phyloP scores from a whole-genome alignment of 2,113 vertebrate genomes.

The Dunckerocampus dactyliophorus region DNA sequence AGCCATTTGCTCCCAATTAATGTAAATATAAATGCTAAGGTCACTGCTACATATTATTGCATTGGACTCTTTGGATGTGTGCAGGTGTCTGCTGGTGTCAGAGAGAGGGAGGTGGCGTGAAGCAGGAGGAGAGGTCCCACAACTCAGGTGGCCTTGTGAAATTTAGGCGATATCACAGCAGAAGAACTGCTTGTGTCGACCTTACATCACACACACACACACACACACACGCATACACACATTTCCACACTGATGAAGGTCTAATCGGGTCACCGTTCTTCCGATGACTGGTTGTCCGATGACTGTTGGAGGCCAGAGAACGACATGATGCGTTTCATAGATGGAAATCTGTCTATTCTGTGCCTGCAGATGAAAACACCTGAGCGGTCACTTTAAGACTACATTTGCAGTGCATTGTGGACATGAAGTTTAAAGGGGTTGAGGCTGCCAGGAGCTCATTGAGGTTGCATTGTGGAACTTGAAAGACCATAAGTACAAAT shows the following conservation, averaged over 20 bases:
- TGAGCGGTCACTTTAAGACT: not conserved
- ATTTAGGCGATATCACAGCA: constrained; percentile 56
- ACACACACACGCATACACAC: constrained; percentile 11
- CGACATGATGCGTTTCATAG: not conserved
- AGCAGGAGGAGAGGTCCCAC: not conserved
- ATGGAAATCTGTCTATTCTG: not conserved
- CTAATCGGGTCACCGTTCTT: constrained; percentile 2
- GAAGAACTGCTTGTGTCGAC: constrained; percentile 69
- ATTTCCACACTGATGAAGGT: constrained; percentile 15
- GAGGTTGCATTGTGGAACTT: constrained; percentile 2
- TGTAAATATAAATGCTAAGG: not conserved
- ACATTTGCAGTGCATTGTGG: not conserved
- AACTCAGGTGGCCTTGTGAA: constrained; percentile 30
- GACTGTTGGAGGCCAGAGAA: constrained; percentile 12
- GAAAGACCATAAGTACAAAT: not conserved
- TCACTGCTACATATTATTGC: not conserved
- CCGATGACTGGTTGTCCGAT: not conserved
- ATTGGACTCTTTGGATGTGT: constrained; percentile 1
- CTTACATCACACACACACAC: constrained; percentile 18
- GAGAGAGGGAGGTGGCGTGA: constrained; percentile 34
- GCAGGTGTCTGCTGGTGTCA: constrained; percentile 34
- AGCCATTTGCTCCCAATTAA: not conserved
- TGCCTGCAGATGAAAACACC: not conserved
- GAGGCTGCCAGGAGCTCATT: not conserved
- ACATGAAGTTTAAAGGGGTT: not conserved